phyloP scores from a whole-genome alignment of 2,888 invertebrate genomes.

The Drosophila helvetica region DNA sequence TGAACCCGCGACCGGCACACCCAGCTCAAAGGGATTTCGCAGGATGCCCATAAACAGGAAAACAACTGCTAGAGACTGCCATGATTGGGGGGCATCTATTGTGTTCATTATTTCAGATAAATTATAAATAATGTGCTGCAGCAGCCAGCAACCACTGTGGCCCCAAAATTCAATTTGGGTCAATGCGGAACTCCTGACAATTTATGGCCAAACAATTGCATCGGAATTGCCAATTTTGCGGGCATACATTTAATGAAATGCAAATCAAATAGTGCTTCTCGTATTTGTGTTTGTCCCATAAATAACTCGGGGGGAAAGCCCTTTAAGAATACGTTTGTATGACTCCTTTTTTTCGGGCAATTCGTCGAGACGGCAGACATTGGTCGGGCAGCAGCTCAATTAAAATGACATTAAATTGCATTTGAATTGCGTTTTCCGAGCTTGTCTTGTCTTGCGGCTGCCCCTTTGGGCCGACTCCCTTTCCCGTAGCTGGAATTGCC shows the following conservation, averaged over 20 bases:
- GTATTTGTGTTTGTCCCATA: conserved; percentile 52
- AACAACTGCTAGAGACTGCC: background rate
- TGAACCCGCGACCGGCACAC: conserved; percentile 24
- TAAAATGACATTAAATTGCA: conserved; percentile 81
- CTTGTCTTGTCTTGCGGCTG: background rate
- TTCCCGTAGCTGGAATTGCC: conserved; percentile 20
- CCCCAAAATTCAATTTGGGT: conserved; percentile 11
- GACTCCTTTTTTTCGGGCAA: conserved; percentile 14
- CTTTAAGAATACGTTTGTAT: background rate
- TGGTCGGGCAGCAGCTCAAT: conserved; percentile 71
- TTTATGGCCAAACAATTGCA: conserved; percentile 38
- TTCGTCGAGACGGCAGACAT: conserved; percentile 43
- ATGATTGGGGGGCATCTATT: background rate
- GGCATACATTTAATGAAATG: conserved; percentile 55
- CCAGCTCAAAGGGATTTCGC: conserved; percentile 21
- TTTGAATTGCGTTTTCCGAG: conserved; percentile 70
- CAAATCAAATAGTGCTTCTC: conserved; percentile 18
- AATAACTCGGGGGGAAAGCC: conserved; percentile 52
- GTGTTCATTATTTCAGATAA: conserved; percentile 11
- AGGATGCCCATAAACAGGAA: background rate
- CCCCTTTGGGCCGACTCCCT: conserved; percentile 28
- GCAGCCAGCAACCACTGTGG: background rate
- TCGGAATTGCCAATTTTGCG: conserved; percentile 51
- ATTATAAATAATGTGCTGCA: background rate
- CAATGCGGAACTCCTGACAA: conserved; percentile 11